Evolutionary conservation across 2,113 vertebrate genomes (phyloP).

Genomic region (Neofelis nebulosa): DNA sequence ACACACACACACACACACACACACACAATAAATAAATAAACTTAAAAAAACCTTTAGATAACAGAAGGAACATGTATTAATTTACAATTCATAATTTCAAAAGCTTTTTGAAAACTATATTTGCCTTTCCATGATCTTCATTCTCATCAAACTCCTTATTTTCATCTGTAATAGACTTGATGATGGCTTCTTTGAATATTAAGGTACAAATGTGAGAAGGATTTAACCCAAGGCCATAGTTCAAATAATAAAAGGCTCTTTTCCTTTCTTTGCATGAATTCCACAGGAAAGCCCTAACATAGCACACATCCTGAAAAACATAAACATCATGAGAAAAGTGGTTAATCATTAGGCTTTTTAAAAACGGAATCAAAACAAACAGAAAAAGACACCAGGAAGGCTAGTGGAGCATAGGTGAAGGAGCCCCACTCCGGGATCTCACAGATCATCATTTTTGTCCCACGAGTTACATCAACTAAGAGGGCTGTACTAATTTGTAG

Average conservation of each 20-base stretch:
- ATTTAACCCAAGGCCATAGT: constrained; percentile 51
- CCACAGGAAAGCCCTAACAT: constrained; percentile 39
- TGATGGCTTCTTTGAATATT: constrained; percentile 51
- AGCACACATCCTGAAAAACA: constrained; percentile 57
- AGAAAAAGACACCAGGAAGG: not conserved
- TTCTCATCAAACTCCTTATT: constrained; percentile 16
- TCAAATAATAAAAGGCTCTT: constrained; percentile 63
- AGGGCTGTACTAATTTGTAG: not conserved
- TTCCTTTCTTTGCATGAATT: constrained; percentile 62
- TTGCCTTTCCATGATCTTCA: constrained; percentile 60
- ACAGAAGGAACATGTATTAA: not conserved
- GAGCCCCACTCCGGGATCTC: not conserved
- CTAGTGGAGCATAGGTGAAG: not conserved
- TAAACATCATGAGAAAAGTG: not conserved
- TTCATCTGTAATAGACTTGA: constrained; percentile 41
- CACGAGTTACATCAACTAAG: not conserved
- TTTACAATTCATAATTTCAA: not conserved
- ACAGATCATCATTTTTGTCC: not conserved
- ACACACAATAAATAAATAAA: too few species aligned
- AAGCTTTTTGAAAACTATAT: constrained; percentile 2
- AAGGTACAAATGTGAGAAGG: constrained; percentile 50
- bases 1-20: too few species aligned
- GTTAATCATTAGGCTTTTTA: not conserved
- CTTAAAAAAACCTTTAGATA: not conserved
- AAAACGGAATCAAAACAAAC: not conserved